Conservation (phyloP, 2,797 vertebrate genomes). For the Nyctalus aviator region DNA sequence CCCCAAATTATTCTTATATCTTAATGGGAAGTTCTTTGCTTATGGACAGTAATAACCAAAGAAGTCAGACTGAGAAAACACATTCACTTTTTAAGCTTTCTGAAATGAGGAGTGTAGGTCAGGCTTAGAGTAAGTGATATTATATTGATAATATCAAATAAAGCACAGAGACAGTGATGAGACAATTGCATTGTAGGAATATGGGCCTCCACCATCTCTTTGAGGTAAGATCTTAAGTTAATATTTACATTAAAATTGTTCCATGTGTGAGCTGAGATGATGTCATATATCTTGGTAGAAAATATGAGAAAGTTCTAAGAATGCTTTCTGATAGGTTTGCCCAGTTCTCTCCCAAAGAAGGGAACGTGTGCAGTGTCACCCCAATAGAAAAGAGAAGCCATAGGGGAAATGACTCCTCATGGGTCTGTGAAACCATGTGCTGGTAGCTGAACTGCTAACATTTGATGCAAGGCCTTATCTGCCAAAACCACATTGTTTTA, state of each 20-base stretch:
- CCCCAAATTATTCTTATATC: neutral
- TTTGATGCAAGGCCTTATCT: constrained; percentile 25
- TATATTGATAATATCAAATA: constrained; percentile 30
- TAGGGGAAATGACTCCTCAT: neutral
- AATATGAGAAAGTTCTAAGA: constrained; percentile 43
- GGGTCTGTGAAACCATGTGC: neutral
- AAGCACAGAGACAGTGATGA: constrained; percentile 18
- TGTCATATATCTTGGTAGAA: constrained; percentile 45
- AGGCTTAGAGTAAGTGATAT: neutral
- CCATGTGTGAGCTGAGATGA: constrained; percentile 36
- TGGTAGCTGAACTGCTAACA: neutral
- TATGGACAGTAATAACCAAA: neutral
- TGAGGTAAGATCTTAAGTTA: neutral
- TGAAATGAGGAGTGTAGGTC: constrained; percentile 39
- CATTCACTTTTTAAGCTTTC: neutral
- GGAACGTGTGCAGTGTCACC: neutral
- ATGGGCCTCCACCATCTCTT: neutral
- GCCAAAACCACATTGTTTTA: constrained; percentile 27
- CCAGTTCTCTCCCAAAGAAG: neutral
- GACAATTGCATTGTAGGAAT: constrained; percentile 5
- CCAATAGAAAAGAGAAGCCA: neutral
- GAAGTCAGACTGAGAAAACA: neutral
- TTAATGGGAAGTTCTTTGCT: constrained; percentile 35
- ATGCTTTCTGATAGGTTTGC: neutral
- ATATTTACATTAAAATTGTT: constrained; percentile 51